Evolutionary conservation across 2,888 invertebrate genomes (phyloP).

Genomic region (Acrocyrtus sp.): DNA sequence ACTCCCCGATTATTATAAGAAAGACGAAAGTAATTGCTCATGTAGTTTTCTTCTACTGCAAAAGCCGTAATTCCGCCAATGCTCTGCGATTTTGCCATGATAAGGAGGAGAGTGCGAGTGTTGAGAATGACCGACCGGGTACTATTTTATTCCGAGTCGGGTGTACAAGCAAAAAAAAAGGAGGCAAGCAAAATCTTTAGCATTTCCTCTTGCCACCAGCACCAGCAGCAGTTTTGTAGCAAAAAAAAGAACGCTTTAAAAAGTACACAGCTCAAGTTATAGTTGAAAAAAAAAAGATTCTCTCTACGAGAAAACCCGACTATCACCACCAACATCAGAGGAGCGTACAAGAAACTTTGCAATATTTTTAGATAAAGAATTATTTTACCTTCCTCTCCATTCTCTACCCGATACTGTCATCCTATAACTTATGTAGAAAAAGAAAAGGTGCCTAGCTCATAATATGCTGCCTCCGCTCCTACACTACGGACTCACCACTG

Average conservation of each 20-base stretch:
- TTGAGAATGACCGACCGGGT: too few relatives aligned
- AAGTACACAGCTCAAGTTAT: too few relatives aligned
- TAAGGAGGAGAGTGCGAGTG: too few relatives aligned
- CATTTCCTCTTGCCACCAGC: too few relatives aligned
- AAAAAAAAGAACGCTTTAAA: too few relatives aligned
- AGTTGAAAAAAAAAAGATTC: too few relatives aligned
- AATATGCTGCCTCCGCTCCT: too few relatives aligned
- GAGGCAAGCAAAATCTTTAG: background rate
- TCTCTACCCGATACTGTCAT: background rate
- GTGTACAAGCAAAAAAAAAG: background rate
- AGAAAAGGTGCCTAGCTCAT: too few relatives aligned
- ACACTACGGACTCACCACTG: too few relatives aligned
- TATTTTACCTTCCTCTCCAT: background rate
- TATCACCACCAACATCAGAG: background rate
- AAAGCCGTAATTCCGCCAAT: background rate
- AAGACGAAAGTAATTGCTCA: background rate
- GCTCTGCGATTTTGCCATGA: background rate
- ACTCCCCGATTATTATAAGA: background rate
- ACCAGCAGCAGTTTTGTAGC: background rate
- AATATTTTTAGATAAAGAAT: background rate
- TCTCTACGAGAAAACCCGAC: background rate
- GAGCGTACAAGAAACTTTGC: background rate
- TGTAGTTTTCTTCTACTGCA: too few relatives aligned
- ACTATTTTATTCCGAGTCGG: background rate
- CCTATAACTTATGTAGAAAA: too few relatives aligned